Evolutionary conservation across 2,113 vertebrate species (phyloP).

Genomic region (Poeciliopsis occidentalis): DNA sequence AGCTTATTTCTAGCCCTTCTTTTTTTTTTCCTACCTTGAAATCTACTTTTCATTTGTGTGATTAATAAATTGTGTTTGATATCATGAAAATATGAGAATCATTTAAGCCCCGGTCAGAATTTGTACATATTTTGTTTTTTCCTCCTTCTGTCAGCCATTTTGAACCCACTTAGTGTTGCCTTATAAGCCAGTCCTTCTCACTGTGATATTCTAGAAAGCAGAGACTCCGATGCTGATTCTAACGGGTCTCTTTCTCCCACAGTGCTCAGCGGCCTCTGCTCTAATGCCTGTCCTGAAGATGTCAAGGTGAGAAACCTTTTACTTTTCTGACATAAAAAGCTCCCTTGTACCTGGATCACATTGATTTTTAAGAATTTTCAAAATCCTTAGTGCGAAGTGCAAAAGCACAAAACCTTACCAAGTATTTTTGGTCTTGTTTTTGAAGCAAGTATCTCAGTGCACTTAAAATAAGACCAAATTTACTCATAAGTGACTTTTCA

Average conservation of each 20-base stretch:
- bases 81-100: constrained; percentile 7
- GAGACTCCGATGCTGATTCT: constrained; percentile 13
- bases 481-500: too few relatives aligned
- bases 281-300: constrained; percentile 90
- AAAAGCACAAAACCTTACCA: too few relatives aligned
- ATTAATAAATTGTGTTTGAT: constrained; percentile 16
- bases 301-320: constrained; percentile 85
- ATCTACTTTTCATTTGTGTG: background rate
- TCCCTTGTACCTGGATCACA: background rate
- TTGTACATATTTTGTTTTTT: background rate
- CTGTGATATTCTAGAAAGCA: background rate
- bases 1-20: constrained; percentile 23
- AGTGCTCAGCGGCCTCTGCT: constrained; percentile 98
- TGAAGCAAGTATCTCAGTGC: too few relatives aligned
- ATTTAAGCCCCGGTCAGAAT: background rate
- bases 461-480: too few relatives aligned
- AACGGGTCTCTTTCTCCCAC: constrained; percentile 59
- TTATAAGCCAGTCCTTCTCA: constrained; percentile 5
- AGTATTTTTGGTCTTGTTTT: too few relatives aligned
- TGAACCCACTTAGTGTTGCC: background rate
- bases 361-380: background rate
- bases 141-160: background rate
- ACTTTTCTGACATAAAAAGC: constrained; percentile 1
- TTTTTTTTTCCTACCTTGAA: background rate
- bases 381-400: too few relatives aligned